A percentile compares a stretch with the other conserved stretches of the same genome.
phyloP scores from a whole-genome alignment of 2,113 vertebrate genomes.

The Cololabis saira region DNA sequence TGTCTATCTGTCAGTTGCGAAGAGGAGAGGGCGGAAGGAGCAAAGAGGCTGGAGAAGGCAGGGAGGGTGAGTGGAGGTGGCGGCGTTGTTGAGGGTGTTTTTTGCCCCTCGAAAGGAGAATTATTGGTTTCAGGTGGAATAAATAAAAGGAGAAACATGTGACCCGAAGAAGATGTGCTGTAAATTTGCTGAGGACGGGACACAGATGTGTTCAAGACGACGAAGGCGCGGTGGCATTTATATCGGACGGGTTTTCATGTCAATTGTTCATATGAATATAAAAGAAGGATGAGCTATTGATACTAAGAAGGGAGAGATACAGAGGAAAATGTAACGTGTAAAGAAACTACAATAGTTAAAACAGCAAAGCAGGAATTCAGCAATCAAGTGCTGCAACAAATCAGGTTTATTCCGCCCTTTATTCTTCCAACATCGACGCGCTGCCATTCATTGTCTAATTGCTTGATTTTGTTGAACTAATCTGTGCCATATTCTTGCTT shows the following conservation, averaged over 20 bases:
- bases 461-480: no score
- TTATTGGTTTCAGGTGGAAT: constrained; percentile 61
- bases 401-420: no score
- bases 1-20: constrained; percentile 81
- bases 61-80: constrained; percentile 33
- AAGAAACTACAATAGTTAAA: no score
- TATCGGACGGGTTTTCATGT: constrained; percentile 44
- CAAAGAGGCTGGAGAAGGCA: constrained; percentile 30
- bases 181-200: constrained; percentile 73
- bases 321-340: no score
- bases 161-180: constrained; percentile 58
- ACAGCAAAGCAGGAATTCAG: no score
- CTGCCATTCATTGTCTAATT: no score
- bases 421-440: no score
- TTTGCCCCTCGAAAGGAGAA: constrained; percentile 74
- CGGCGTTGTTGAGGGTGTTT: constrained; percentile 18
- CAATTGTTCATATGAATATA: constrained; percentile 39
- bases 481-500: no score
- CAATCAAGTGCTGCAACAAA: no score
- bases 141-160: constrained; percentile 43
- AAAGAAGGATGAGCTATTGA: background rate
- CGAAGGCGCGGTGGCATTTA: constrained; percentile 38
- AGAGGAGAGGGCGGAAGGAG: constrained; percentile 60
- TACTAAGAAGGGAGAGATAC: no score
- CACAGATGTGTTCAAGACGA: constrained; percentile 11